A percentile compares a stretch with the other conserved stretches of the same genome.
Conservation (phyloP, 2,888 invertebrate genomes). For the Pemphredon lugubris region DNA sequence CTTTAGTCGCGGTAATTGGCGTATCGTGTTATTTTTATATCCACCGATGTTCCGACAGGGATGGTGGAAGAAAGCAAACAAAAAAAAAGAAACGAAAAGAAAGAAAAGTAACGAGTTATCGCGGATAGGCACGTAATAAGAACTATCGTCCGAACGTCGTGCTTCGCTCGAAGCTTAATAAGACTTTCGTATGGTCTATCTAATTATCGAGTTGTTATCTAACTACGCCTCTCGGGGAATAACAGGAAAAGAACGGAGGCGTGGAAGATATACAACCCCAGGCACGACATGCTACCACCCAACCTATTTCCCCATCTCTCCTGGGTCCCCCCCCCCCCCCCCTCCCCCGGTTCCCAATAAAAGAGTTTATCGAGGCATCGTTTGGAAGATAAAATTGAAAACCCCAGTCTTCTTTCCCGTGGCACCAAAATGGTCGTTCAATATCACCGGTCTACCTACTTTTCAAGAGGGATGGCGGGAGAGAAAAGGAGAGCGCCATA, state of each 20-base stretch:
- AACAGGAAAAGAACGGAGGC: conserved; percentile 15
- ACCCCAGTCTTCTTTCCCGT: conserved; percentile 16
- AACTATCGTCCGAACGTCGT: no score
- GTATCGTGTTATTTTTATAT: no score
- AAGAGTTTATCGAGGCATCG: conserved; percentile 60
- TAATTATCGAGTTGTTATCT: conserved; percentile 58
- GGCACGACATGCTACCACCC: conserved; percentile 36
- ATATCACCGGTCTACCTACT: conserved; percentile 31
- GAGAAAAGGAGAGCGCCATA: conserved; percentile 7
- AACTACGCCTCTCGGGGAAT: conserved; percentile 21
- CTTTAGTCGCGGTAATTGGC: no score
- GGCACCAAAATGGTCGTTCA: conserved; percentile 28
- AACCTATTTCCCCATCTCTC: conserved; percentile 30
- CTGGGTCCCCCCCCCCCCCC: conserved; percentile 19
- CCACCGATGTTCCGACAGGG: no score
- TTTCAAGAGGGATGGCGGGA: not conserved
- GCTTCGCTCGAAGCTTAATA: no score
- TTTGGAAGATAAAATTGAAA: conserved; percentile 59
- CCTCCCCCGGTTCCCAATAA: no score
- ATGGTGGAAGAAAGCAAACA: no score
- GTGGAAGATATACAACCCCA: conserved; percentile 2
- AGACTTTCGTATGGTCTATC: conserved; percentile 26
- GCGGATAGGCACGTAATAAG: no score
- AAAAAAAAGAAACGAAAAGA: no score
- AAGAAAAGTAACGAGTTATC: no score